Percentiles rank a stretch among this genome's conserved stretches.
These are phyloP conservation scores for Trematomus bernacchii DNA, from an alignment of 2,797 vertebrate species.

Conservation along the genomic window DNA sequence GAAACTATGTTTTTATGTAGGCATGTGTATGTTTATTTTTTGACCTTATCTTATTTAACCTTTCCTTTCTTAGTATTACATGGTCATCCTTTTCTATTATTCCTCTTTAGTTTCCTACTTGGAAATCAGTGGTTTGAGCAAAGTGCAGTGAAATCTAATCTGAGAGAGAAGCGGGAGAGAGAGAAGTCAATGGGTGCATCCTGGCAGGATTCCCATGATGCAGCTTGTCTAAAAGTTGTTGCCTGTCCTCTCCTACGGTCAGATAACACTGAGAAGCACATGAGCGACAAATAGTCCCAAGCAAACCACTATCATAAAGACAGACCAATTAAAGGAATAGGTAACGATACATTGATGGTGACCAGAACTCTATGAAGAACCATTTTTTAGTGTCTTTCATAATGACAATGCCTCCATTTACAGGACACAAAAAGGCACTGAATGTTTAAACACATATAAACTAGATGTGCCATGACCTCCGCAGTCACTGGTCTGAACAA, in stretches of 20 bases:
- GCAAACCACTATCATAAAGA: conserved; percentile 1
- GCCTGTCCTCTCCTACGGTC: conserved; percentile 17
- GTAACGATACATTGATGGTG: not conserved
- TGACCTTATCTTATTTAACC: not conserved
- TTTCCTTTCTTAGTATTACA: conserved; percentile 45
- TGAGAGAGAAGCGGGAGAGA: conserved; percentile 20
- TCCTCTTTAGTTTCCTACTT: conserved; percentile 29
- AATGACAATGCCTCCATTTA: not conserved
- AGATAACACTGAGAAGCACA: conserved; percentile 21
- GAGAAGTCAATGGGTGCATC: conserved; percentile 80
- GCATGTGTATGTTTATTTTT: conserved; percentile 36
- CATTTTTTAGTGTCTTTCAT: not conserved
- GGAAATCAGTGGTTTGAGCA: conserved; percentile 75
- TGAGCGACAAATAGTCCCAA: conserved; percentile 16
- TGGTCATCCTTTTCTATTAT: conserved; percentile 46
- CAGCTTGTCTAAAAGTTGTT: conserved; percentile 49
- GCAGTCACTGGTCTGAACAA: not conserved
- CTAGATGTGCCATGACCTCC: not conserved
- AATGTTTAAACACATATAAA: not conserved
- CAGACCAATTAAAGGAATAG: not conserved
- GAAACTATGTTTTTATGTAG: conserved; percentile 78
- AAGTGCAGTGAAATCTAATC: conserved; percentile 78
- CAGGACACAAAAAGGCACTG: not conserved
- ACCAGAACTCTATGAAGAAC: not conserved
- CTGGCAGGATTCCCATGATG: conserved; percentile 80